Base-by-base conservation (phyloP, 1,140 invertebrate species). In the Drosophila aff. region DNA sequence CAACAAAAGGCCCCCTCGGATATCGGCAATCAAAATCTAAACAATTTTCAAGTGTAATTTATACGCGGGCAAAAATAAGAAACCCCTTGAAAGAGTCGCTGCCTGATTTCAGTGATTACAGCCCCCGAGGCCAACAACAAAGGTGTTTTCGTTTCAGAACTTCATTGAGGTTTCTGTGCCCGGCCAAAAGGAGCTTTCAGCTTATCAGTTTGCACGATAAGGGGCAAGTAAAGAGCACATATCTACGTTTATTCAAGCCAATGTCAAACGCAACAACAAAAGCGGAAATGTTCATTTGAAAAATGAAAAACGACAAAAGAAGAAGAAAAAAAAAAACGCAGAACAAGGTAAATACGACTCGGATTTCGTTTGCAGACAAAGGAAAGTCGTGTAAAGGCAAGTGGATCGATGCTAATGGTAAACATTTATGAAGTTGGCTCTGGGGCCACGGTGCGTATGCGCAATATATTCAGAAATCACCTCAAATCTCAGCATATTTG, bases 161-260 rank as follows among this genome's bases (percentile, higher is more conserved):
- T 89, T 87, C 83, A 87, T 87, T 87, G 81, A 87, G 81, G 61
- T 43, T 65, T 85, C 78, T 62, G 66, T 71, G 68, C 65, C 31
- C 43, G 61, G 67, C 26, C 38, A 40, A 74, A 67, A 60, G 47
- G 60, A 55, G 58, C 49, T 77, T 73, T 44, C 43, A 21, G 58
- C 77, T 90, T 85, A 89, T 89, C 85, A 90, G 74, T 89, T 90
- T 76, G 85, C 50, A 79, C 78, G 85, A 89, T 89, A 89, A 90
- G 78, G 38, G 69, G 11, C 67, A 23, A 73, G 53, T 31, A 11
- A 31, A 50, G 8, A 55, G 36, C 21, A 41, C 76, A 63, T 43
- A 67, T 47, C 63, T 64, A 23, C 44, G 43, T 58, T 47, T 61
- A 44, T 53, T 57, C 77, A 55, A 76, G 79, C 74, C 83, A 87